Base-by-base conservation (phyloP, 2,797 vertebrate species). In the Xenops minutus region DNA sequence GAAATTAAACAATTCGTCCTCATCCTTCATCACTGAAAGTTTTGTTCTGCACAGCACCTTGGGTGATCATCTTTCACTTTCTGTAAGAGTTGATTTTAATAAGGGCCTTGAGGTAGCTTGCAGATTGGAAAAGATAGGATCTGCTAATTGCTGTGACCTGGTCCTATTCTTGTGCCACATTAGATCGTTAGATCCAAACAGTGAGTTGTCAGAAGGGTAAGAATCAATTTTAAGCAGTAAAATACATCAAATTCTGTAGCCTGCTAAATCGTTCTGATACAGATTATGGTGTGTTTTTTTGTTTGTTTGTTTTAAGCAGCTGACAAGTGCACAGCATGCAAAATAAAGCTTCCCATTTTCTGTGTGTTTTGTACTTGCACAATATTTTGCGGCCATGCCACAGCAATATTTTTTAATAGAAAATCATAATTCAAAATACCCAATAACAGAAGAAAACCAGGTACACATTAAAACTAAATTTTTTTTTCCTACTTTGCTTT, bases 151-250 rank as follows among this genome's bases (percentile, higher is more conserved):
- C 41, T 71, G 49, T 72, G 82, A 26, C 58, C 44, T 83, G 22
- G 29, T 67, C 81, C 63, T 20, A 49, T 76, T 94, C 80, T 62
- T 84, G 61, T 68, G 56, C 67, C 48, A 24, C 22, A 30, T 44
- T 66, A 69, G 54, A 93, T 49, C 22, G n/a, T 48, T 66, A 69
- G 51, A 93, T 49, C 24, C 59, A 59, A 88, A 82, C 51, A 83
- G 23, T 61, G 58, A 59, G 41, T 75, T 81, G 43, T 77, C 76
- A 85, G 21, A 62, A 69, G 78, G 27, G 32, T 69, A 75, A 44
- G 79, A 92, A 95, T 86, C 49, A 71, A 78, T 96, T 97, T 91
- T 75, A 87, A 92, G 54, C 55, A 58, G 55, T 59, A 89, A 96
- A 87, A 94, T 74, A 67, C 39, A 90, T 93, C 71, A 87, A 58